Conservation (phyloP, 2,113 vertebrate genomes). For the Calypte anna region DNA sequence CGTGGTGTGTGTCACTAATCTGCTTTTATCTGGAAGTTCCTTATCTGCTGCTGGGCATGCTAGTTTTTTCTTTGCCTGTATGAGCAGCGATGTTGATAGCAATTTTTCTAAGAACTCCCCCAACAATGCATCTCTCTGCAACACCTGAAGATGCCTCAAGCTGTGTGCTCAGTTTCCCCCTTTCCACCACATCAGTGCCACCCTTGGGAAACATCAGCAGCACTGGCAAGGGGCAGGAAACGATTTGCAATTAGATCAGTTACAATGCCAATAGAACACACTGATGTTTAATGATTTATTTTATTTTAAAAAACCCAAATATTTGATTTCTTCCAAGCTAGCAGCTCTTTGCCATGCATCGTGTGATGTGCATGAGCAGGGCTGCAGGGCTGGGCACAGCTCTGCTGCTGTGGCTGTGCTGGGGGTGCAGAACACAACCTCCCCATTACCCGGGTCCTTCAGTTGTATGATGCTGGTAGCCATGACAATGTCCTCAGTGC, state of each 20-base stretch:
- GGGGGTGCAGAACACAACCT: background rate
- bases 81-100: background rate
- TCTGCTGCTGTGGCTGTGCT: background rate
- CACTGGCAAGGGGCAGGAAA: slow-evolving; percentile 7
- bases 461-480: rapidly evolving
- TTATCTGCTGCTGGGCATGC: background rate
- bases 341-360: background rate
- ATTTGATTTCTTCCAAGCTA: background rate
- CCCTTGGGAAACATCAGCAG: background rate
- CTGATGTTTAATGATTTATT: background rate
- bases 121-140: background rate
- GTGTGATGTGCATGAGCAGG: rapidly evolving
- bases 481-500: rapidly evolving
- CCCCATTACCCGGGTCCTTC: rapidly evolving
- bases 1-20: background rate
- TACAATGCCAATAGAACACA: background rate
- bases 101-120: slow-evolving; percentile 55
- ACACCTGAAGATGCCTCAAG: background rate
- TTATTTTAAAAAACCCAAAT: background rate
- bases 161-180: background rate
- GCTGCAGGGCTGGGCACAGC: background rate
- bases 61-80: background rate
- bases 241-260: background rate
- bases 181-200: no score
- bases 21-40: slow-evolving; percentile 41